Evolutionary conservation across 1,140 invertebrate genomes (phyloP), one percentile per base, ranked within the genome.

Genomic region (Drosophila oshimai): DNA sequence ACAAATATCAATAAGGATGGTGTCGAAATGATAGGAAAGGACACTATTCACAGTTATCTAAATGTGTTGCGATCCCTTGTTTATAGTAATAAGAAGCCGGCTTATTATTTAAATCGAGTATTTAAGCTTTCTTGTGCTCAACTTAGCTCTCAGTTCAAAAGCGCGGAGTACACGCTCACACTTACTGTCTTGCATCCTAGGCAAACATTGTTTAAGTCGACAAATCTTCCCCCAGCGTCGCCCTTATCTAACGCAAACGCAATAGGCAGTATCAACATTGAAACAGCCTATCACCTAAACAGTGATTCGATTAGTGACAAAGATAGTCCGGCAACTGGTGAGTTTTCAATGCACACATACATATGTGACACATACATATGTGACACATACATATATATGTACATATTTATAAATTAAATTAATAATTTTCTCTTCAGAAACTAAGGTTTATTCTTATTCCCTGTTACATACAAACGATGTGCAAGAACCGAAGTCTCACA

Each of bases 71-170:
- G 95, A 20, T 94, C 97, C 70, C 96, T 99, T 37, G 95, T 96
- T 55, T 99, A 99, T 92, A 96, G 96, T 72, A 98, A 98, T 91
- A 95, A 95, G 71, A 98, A 98, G 84, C 97, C 97, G 5, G 97
- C 97, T 3, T 98, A 98, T 90, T 98, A 98, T 91, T 92, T 99
- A 33, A 98, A 98, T 91, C 94, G 97, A 61, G 97, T 97, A 0
- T 99, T 99, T 92, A 98, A 98, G 89, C 92, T 99, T 2, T 95
- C 96, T 26, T 99, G 98, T 91, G 97, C 97, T 4, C 97, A 98
- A 91, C 93, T 98, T 36, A 98, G 96, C 92, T 97, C 96, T 0
- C 93, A 97, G 13, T 98, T 98, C 91, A 95, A 96, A 47, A 98
- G 96, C 91, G 98, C 98, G 91, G 97, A 98, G 92, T 98, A 98